Percentiles rank a stretch among this genome's conserved stretches.
phyloP scores from a whole-genome alignment of 2,888 invertebrate species.

The Epistrophella euchroma region DNA sequence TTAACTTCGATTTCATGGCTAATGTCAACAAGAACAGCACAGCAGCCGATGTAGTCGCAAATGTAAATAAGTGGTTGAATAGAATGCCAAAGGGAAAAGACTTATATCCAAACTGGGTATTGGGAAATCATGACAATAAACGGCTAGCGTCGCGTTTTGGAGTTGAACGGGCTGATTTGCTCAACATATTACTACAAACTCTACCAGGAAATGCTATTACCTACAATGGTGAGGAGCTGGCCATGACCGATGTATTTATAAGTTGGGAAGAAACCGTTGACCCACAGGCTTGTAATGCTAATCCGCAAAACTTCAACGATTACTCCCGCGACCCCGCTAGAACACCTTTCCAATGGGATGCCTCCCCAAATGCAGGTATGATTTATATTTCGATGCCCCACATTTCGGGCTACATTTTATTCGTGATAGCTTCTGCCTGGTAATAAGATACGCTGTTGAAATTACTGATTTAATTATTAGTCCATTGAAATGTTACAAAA shows the following conservation, averaged over 20 bases:
- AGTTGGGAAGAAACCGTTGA: constrained; percentile 85
- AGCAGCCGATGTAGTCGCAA: constrained; percentile 84
- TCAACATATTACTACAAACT: constrained; percentile 92
- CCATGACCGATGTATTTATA: constrained; percentile 85
- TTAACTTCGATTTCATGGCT: constrained; percentile 87
- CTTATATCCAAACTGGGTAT: constrained; percentile 79
- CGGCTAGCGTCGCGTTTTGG: constrained; percentile 89
- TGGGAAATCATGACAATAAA: constrained; percentile 91
- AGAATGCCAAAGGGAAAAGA: constrained; percentile 83
- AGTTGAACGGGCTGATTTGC: constrained; percentile 88
- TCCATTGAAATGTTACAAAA: too few species aligned
- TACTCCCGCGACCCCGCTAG: constrained; percentile 86
- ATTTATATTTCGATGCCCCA: background rate
- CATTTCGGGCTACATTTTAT: background rate
- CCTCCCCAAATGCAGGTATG: constrained; percentile 82
- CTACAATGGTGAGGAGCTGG: constrained; percentile 93
- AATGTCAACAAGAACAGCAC: constrained; percentile 83
- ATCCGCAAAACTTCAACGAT: constrained; percentile 82
- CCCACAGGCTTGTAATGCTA: constrained; percentile 85
- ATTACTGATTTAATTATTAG: too few species aligned
- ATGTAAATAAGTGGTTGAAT: constrained; percentile 86
- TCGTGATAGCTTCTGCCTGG: too few species aligned
- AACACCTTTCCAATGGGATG: constrained; percentile 88
- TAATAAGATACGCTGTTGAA: too few species aligned
- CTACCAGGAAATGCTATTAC: constrained; percentile 93